Evolutionary conservation across 2,113 vertebrate species (phyloP), one percentile per base, ranked within the genome.

Genomic region (Aleadryas rufinucha): DNA sequence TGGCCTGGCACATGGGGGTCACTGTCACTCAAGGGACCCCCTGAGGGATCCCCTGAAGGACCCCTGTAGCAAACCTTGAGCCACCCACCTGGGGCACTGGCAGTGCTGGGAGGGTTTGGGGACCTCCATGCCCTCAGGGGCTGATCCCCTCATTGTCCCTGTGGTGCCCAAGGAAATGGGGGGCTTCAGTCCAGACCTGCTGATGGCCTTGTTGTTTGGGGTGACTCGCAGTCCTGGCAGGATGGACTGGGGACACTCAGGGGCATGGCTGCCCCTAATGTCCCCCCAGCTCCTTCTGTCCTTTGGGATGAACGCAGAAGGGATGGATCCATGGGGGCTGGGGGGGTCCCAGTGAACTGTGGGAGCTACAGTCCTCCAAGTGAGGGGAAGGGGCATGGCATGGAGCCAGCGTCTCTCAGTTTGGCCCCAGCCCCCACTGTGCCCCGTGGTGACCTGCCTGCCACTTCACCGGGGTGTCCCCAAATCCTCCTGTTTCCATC

Each of bases 401-500:
- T 2, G 11, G 27, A 53, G 3, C n/a, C 59, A 4, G 37, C 0
- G 0, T 6, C 57, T 39, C 53, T 45, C 60, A n/a, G 54, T 22
- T 49, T 18, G 35, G 18, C 45, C 39, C 59, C 11, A 13, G 42
- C 42, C 31, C 30, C 21, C 8, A 0, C 77, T 27, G 28, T 0
- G 2, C 23, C 5, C 35, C 3, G 7, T 12, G 19, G 10, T 57
- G 20, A 45, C 11, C 7, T 4, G 1, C 21, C 13, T 13, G 21
- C 37, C 31, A 7, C 60, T 49, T n/a, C 12, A 3, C 50, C 0
- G 0, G 19, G 15, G 10, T 4, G 3, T 27, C 50, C n/a, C 52
- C 47, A 52, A 39, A 74, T 20, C 70, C 83, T 54, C 50, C 17
- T 1, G 1, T 24, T 78, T 5, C 45, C 33, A 10, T 1, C n/a